These are phyloP conservation scores for Hemaris fuciformis DNA, from an alignment of 2,888 invertebrate genomes.

Conservation along the genomic window DNA sequence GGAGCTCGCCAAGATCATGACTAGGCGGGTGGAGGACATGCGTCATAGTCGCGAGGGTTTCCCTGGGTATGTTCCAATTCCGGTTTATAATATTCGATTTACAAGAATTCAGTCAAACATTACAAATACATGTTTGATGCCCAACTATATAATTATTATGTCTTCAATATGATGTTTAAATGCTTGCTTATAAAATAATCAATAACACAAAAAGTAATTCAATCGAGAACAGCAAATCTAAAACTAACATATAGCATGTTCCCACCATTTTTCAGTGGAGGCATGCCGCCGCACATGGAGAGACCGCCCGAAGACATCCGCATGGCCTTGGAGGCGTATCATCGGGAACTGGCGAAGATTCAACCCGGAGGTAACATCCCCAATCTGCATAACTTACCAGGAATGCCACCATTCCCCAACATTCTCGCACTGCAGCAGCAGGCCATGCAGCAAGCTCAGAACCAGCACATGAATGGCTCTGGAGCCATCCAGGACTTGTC, in stretches of 20 bases:
- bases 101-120: too few species aligned
- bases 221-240: conserved; percentile 77
- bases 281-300: conserved; percentile 83
- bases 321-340: conserved; percentile 94
- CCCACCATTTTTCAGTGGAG: conserved; percentile 92
- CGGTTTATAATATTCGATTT: background rate
- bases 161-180: too few species aligned
- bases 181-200: too few species aligned
- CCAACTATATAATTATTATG: background rate
- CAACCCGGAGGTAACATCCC: conserved; percentile 85
- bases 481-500: conserved; percentile 91
- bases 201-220: conserved; percentile 26
- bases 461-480: conserved; percentile 83
- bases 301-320: conserved; percentile 91
- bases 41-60: conserved; percentile 89
- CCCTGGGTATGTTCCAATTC: conserved; percentile 83
- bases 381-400: conserved; percentile 74
- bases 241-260: conserved; percentile 87
- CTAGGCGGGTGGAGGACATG: conserved; percentile 86
- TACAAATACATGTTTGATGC: too few species aligned
- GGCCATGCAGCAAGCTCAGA: conserved; percentile 71
- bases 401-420: conserved; percentile 82
- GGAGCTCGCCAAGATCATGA: conserved; percentile 96
- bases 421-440: conserved; percentile 90
- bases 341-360: conserved; percentile 94